Conservation (phyloP, 1,140 invertebrate species). For the Drosophila carrolli region DNA sequence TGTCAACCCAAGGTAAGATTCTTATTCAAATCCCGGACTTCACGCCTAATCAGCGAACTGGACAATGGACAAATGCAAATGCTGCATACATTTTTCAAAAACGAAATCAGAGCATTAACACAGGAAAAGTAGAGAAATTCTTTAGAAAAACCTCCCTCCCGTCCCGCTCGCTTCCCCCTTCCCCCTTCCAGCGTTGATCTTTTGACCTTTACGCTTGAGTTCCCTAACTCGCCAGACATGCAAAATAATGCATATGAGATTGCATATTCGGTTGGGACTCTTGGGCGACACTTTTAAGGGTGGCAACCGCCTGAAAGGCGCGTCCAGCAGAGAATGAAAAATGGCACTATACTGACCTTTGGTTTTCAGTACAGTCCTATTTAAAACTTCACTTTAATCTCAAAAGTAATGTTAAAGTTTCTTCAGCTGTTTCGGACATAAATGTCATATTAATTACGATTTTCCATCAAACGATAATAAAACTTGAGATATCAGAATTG, state of each 20-base stretch:
- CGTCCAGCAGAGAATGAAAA: conserved; percentile 11
- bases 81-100: conserved; percentile 60
- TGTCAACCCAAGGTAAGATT: conserved; percentile 26
- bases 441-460: conserved; percentile 63
- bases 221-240: conserved; percentile 76
- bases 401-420: background rate
- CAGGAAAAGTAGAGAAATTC: conserved; percentile 50
- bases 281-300: conserved; percentile 43
- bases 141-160: conserved; percentile 32
- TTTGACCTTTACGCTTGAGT: conserved; percentile 79
- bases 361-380: conserved; percentile 16
- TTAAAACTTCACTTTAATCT: background rate
- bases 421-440: conserved; percentile 29
- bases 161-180: background rate
- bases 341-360: conserved; percentile 24
- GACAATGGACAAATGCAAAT: conserved; percentile 63
- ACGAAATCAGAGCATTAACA: conserved; percentile 68
- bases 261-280: conserved; percentile 38
- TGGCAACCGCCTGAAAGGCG: conserved; percentile 67
- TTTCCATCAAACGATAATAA: conserved; percentile 72
- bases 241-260: conserved; percentile 80
- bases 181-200: conserved; percentile 65
- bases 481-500: conserved; percentile 61
- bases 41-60: conserved; percentile 76
- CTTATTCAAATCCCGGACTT: conserved; percentile 75